Base-by-base conservation (phyloP, 2,888 invertebrate species). In the Mesorhabditis spiculigera region DNA sequence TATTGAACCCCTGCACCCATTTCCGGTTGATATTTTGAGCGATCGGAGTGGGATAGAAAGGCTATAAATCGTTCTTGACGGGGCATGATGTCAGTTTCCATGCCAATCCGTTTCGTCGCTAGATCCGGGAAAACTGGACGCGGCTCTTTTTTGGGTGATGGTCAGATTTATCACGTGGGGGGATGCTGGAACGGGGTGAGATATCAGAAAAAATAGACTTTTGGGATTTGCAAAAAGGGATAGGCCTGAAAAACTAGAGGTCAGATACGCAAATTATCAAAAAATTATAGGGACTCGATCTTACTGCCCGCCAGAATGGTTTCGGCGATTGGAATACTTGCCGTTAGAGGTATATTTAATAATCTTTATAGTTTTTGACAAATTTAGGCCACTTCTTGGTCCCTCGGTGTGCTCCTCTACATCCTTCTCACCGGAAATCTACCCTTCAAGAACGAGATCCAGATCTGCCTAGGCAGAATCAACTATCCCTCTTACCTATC, bases 321-420 rank as follows among this genome's bases (percentile, higher is more conserved):
- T 83, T 73, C 78, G 82, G 28, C 77, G 78, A 66, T 73, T 80
- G 44, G 72, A 78, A 16, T 83, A 81, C 65, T 75, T 82, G 43
- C 83, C 83, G 4, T 71, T 83, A 6, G 83, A 83, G 68, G 58
- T 50, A 50, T 50, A 50, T 50, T 28, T 28, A 28, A 28, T 28
- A 28, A 28, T 28, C 28, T 28, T 28, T 28, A 28, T 28, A 28
- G 28, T 28, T 28, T 28, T 28, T 28, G 28, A 28, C 28, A 50
- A 50, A 50, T 50, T 50, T 50, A 50, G 58, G 76, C 77, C 16
- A 76, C 81, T 87, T 95, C 94, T 93, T 95, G 95, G 95, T 92
- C 94, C 13, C 89, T 95, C n/a, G 95, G 95, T 4, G 82, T 84
- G 4, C 74, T 82, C 4, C 75, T 83, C 16, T 82, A 81, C 76